Evolutionary conservation across 2,797 vertebrate species (phyloP), one percentile per base, ranked within the genome.

Genomic region (Chaetodon trifasciatus): DNA sequence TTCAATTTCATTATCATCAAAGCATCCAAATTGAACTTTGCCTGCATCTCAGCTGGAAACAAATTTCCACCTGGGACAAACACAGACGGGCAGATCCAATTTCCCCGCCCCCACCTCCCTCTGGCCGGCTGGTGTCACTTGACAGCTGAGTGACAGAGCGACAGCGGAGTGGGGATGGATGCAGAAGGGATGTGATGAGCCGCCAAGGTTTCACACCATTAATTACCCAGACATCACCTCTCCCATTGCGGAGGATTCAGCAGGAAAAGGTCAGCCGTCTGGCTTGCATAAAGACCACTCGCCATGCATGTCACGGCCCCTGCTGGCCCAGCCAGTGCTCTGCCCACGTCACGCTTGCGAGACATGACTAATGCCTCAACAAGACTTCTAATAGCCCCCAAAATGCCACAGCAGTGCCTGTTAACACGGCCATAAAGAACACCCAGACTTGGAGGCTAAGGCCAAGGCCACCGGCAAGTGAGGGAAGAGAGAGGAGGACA

Each of bases 261-360:
- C 70, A 70, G 74, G 83, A 89, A 94, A 95, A 94, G 93, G 94
- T 95, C 94, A 93, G 81, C 75, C 53, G 88, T 87, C 92, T 92
- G 91, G 82, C 81, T 87, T 9, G 7, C 57, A 83, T 85, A 74
- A 85, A 90, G 80, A 88, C 72, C 81, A 70, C 83, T 91, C 69
- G 8, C 88, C 86, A 85, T 89, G 91, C 87, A 58, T 84, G 88
- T 92, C 91, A 92, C 78, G 57, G 78, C 83, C 84, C 73, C 76
- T 32, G 23, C 68, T 19, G 44, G 76, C 71, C 65, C 28, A 32
- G 73, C 71, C 73, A 52, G 56, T 16, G 57, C 75, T 89, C 74
- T 74, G 66, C 77, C 79, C 86, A 89, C 83, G 23, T 88, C 90
- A 87, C 75, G 85, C 74, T 74, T 87, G 46, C 68, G 63, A 89